A percentile compares a stretch with the other conserved stretches of the same genome.
phyloP scores from a whole-genome alignment of 2,888 invertebrate species.

The Noctua janthina region DNA sequence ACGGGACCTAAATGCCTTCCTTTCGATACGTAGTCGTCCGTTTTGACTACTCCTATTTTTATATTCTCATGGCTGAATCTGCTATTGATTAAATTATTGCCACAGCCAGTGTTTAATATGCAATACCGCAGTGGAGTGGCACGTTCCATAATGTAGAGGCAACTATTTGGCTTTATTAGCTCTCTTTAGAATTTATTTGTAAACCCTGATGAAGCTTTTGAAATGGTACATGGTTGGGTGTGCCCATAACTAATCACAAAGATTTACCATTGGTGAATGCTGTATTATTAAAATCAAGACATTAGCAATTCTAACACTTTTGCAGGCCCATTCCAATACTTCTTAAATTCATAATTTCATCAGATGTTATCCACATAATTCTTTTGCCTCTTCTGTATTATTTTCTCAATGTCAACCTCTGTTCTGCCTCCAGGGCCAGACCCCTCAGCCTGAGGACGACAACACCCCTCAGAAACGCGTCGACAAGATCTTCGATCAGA shows the following conservation, averaged over 20 bases:
- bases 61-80: neutral
- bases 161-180: conserved; percentile 26
- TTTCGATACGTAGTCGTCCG: neutral
- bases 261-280: neutral
- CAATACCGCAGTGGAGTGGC: neutral
- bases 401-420: neutral
- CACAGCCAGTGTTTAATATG: conserved; percentile 6
- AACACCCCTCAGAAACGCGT: conserved; percentile 98
- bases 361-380: neutral
- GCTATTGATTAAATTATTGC: neutral
- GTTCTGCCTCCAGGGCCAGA: conserved; percentile 93
- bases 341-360: conserved; percentile 1
- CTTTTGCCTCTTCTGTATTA: no score
- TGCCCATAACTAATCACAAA: conserved; percentile 8
- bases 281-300: conserved; percentile 3
- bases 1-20: neutral
- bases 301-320: neutral
- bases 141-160: conserved; percentile 1
- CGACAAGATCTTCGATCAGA: conserved; percentile 99
- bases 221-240: conserved; percentile 8
- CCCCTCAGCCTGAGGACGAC: conserved; percentile 96
- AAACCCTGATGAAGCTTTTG: conserved; percentile 16
- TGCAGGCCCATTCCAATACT: neutral
- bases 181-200: conserved; percentile 10
- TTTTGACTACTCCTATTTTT: neutral